A percentile compares a stretch with the other conserved stretches of the same genome.
Evolutionary conservation across 2,888 invertebrate species (phyloP).

Genomic region (Graphium colonna): DNA sequence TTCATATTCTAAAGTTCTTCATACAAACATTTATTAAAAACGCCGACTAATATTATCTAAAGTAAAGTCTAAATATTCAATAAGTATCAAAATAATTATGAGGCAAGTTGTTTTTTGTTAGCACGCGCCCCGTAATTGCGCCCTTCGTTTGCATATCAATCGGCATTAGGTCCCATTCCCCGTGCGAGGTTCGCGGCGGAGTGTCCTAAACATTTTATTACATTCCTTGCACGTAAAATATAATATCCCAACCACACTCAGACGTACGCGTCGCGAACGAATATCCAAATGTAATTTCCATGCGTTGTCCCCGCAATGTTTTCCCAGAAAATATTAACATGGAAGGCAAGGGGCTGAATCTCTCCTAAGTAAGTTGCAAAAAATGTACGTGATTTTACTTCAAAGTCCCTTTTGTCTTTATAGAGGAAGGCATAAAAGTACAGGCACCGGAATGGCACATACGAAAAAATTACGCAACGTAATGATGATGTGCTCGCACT

Average conservation of each 20-base stretch:
- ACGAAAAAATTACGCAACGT: conserved; percentile 77
- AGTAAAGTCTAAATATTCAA: conserved; percentile 4
- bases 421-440: conserved; percentile 77
- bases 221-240: conserved; percentile 79
- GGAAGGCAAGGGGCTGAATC: conserved; percentile 77
- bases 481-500: conserved; percentile 78
- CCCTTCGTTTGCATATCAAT: conserved; percentile 74
- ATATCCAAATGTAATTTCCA: conserved; percentile 81
- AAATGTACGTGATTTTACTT: conserved; percentile 81
- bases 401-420: conserved; percentile 80
- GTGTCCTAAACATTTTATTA: conserved; percentile 75
- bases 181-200: conserved; percentile 35
- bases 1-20: too few species aligned
- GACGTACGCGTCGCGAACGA: conserved; percentile 73
- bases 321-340: conserved; percentile 80
- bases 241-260: conserved; percentile 76
- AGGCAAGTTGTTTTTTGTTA: conserved; percentile 29
- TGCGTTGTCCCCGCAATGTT: conserved; percentile 80
- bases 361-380: conserved; percentile 80
- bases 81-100: conserved; percentile 15
- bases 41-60: too few species aligned
- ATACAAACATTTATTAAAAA: too few species aligned
- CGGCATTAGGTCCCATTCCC: conserved; percentile 36
- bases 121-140: conserved; percentile 45
- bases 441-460: conserved; percentile 75